A percentile compares a stretch with the other conserved stretches of the same genome.
Conservation (phyloP, 2,797 vertebrate genomes). For the Melanotaenia boesemani region DNA sequence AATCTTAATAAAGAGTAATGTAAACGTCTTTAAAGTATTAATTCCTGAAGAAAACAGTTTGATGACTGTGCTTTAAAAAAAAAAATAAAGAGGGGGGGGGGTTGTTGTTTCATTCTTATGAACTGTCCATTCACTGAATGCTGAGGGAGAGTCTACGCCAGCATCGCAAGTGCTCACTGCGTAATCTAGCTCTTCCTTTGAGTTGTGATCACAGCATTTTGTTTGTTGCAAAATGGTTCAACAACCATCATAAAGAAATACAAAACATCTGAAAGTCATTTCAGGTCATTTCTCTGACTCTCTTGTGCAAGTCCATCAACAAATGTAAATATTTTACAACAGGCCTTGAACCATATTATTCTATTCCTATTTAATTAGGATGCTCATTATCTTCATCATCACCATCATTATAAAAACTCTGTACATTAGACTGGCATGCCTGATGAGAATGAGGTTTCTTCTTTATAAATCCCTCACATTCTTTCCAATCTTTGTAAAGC, state of each 20-base stretch:
- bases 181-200: slow-evolving; percentile 7
- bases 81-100: background rate
- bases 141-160: slow-evolving; percentile 1
- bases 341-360: slow-evolving; percentile 12
- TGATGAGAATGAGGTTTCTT: slow-evolving; percentile 34
- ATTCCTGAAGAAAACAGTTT: slow-evolving; percentile 21
- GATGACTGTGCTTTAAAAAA: no score
- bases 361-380: slow-evolving; percentile 13
- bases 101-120: background rate
- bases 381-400: slow-evolving; percentile 40
- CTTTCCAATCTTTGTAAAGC: slow-evolving; percentile 34
- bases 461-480: slow-evolving; percentile 18
- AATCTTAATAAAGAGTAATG: slow-evolving; percentile 37
- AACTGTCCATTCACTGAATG: background rate
- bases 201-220: slow-evolving; percentile 16
- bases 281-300: slow-evolving; percentile 19
- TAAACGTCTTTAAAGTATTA: slow-evolving; percentile 48
- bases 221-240: slow-evolving; percentile 21
- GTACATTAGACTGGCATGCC: slow-evolving; percentile 20
- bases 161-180: slow-evolving; percentile 20
- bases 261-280: slow-evolving; percentile 3
- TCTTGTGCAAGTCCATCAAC: slow-evolving; percentile 22
- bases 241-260: slow-evolving; percentile 31
- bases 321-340: slow-evolving; percentile 10
- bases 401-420: slow-evolving; percentile 27